phyloP scores from a whole-genome alignment of 2,113 vertebrate species.

The Halcyon senegalensis region DNA sequence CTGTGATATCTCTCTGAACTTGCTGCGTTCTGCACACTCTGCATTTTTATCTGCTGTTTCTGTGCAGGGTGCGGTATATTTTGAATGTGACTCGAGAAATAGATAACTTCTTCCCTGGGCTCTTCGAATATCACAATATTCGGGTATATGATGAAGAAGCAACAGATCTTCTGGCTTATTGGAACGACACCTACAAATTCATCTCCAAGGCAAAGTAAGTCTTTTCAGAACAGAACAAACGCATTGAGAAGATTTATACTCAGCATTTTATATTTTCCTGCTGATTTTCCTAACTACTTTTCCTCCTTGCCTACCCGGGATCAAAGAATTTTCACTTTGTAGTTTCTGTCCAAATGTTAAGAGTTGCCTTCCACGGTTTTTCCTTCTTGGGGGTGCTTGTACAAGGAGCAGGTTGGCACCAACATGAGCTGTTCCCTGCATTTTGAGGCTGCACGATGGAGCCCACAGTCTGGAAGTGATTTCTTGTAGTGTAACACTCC shows the following conservation, averaged over 20 bases:
- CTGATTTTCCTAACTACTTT: not conserved
- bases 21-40: not conserved
- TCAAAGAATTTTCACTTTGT: not conserved
- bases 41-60: not conserved
- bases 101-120: constrained; percentile 97
- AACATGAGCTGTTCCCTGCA: not conserved
- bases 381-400: not conserved
- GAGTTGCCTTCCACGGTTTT: not conserved
- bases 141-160: constrained; percentile 96
- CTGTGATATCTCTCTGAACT: not conserved
- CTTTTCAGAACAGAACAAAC: not conserved
- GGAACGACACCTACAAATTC: constrained; percentile 99
- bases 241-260: not conserved
- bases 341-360: not conserved
- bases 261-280: not conserved
- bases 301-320: not conserved
- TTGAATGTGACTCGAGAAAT: constrained; percentile 97
- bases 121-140: constrained; percentile 97
- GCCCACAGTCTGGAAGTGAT: not conserved
- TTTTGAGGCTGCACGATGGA: not conserved
- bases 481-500: not conserved
- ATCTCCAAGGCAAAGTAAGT: constrained; percentile 98
- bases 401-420: not conserved
- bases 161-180: constrained; percentile 96
- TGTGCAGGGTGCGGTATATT: constrained; percentile 89